These are phyloP conservation scores for Gymnopithys bicolor DNA, from an alignment of 2,797 vertebrate species.

Conservation along the genomic window DNA sequence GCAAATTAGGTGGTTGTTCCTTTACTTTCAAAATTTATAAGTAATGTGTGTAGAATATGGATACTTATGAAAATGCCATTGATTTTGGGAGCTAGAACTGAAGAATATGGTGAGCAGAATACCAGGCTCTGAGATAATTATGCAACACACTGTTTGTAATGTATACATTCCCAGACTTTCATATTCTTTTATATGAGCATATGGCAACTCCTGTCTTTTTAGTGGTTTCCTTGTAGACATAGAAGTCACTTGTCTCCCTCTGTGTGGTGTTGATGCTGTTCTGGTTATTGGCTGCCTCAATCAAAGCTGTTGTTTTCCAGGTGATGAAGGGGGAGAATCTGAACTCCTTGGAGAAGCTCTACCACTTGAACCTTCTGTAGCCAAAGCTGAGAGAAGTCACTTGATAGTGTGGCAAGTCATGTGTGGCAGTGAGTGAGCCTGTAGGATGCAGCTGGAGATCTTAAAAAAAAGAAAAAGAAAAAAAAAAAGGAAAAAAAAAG, in stretches of 20 bases:
- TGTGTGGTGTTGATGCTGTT: not conserved
- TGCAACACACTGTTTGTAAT: not conserved
- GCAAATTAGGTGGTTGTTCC: not conserved
- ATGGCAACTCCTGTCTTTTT: not conserved
- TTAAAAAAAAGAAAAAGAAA: not conserved
- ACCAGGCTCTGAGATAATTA: not conserved
- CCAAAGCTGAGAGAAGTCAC: conserved; percentile 96
- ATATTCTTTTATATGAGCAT: not conserved
- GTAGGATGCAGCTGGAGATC: conserved; percentile 41
- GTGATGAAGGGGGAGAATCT: conserved; percentile 90
- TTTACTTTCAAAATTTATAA: not conserved
- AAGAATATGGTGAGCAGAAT: not conserved
- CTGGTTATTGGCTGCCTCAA: not conserved
- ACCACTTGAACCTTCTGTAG: conserved; percentile 88
- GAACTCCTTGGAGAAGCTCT: conserved; percentile 85
- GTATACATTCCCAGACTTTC: not conserved
- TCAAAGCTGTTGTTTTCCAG: conserved; percentile 70
- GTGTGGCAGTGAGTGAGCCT: conserved; percentile 81
- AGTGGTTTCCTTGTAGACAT: not conserved
- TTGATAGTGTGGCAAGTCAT: conserved; percentile 97
- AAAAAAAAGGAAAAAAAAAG: not conserved
- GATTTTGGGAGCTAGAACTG: not conserved
- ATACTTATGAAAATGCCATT: not conserved
- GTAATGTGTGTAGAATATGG: not conserved
- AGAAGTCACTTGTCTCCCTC: not conserved